Evolutionary conservation across 2,113 vertebrate species (phyloP), one percentile per base, ranked within the genome.

Genomic region (Osmerus eperlanus): DNA sequence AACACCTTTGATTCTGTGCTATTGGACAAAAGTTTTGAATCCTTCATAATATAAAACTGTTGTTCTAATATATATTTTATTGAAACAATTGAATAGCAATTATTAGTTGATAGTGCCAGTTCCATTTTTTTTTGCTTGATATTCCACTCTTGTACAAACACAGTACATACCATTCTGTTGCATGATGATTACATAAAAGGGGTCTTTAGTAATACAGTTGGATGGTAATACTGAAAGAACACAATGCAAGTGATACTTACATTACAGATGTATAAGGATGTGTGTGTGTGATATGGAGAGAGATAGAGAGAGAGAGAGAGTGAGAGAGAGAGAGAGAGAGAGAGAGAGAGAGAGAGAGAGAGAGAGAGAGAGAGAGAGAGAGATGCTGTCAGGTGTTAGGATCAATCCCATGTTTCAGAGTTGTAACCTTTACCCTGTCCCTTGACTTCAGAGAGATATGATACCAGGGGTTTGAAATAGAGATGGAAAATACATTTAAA

Each of bases 1-100:
- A 93, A 92, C 94, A 92, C 92, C 92, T 94, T 88, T 91, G 87
- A 87, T 92, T 85, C 88, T 92, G 92, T 90, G 67, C 86, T 84
- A 87, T 91, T 74, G 89, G 81, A 89, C 85, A 90, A 91, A 90
- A 79, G 78, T 81, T 75, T 28, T 69, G 53, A 79, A 82, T 73
- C 47, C 73, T 81, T 76, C 78, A 16, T 15, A 29, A 18, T 18
- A 16, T 64, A 6, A n/a, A 36, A n/a, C 14, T 36, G 6, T 62
- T 62, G 3, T 47, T 47, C 41, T 47, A 11, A 47, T 47, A 47
- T 47, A 0, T 5, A 9, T 5, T 47, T 47, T 47, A 47, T 47
- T 47, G 12, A 12, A 12, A 47, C 41, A 47, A 47, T 47, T 9
- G 41, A 47, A 47, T 47, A 47, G 7, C 41, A 47, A 47, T 47